Evolutionary conservation across 2,888 invertebrate species (phyloP), one percentile per base, ranked within the genome.

Genomic region (Hyposoter dolosus): DNA sequence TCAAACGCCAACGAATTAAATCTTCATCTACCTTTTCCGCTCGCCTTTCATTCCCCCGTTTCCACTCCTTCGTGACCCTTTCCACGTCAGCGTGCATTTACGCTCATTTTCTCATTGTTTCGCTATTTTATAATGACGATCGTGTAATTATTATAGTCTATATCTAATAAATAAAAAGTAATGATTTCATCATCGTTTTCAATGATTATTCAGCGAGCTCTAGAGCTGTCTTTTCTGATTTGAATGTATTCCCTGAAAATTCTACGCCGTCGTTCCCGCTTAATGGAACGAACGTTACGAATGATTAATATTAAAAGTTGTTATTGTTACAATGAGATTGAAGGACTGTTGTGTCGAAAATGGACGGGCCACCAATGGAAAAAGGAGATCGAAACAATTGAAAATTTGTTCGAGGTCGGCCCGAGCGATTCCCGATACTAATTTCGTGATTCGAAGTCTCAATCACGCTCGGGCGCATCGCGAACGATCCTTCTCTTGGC

Each of bases 391-490:
- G 69, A 75, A 75, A 40, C 40, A 43, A 56, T 35, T 45, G 40
- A 43, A n/a, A 82, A 82, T 82, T 78, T 32, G 23, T 63, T 56
- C 65, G 74, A 82, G 82, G 77, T 43, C 69, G 77, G 53, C 17
- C 23, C 23, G 23, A 28, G n/a, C 68, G 75, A 65, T 75, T 68
- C n/a, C 76, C 56, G 83, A 76, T 83, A 83, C 76, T 85, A 77
- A 85, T 85, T 85, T 80, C 80, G 80, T 82, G 79, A 82, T 82
- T 79, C 85, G 60, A 83, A 85, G 76, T 80, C 85, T 56, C 75
- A 79, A 82, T 83, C 75, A 79, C 79, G 66, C 71, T 43, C 83
- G 79, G 85, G 82, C 85, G 79, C 85, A 83, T 85, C 83, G 60
- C 60, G 80, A 53, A 60, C 82, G 80, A 76, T 84, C 81, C 66